Evolutionary conservation across 35 echinoderm and acorn worm genomes (phyloP), one percentile per base, ranked within the genome.

Genomic region (Apostichopus japonicus): DNA sequence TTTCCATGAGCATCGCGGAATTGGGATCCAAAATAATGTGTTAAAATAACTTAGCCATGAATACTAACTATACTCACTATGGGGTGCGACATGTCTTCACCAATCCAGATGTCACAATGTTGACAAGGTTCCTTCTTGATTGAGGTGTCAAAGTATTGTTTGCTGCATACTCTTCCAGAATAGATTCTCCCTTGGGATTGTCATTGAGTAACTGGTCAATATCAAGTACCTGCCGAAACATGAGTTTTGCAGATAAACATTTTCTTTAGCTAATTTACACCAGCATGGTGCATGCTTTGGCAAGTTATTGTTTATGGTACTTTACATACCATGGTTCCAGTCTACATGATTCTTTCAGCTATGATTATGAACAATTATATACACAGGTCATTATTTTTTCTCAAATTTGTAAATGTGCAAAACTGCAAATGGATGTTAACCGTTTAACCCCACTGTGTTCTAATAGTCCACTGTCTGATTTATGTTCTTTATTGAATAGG

Each of bases 41-140:
- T 33, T 33, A 33, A 33, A 33, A 33, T 33, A 33, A 33, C 27
- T 33, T 33, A 33, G 27, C 27, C 27, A 33, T 33, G 27, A 33
- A 33, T 33, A 33, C 27, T 33, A 33, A 33, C 27, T 33, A 33
- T 33, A 88, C 86, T 88, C 0, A 72, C 86, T 88, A 88, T 23
- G 59, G 86, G 14, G 86, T 88, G 23, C 52, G 21, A 72, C 86
- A 88, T 1, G 33, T 24, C 15, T 65, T 53, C 23, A 88, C 58
- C 58, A 88, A 88, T 10, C 86, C 86, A 88, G 86, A 57, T 8
- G 86, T 88, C 8, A 88, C 86, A 25, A 88, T 88, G n/a, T 88
- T 65, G 6, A 88, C 86, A 70, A 88, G 57, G 52, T 63, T 65
- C 24, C 86, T 22, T 72, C 86, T 88, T 10, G 86, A 88, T 24